Conservation (phyloP, 2,797 vertebrate genomes). For the Sylvia borin region DNA sequence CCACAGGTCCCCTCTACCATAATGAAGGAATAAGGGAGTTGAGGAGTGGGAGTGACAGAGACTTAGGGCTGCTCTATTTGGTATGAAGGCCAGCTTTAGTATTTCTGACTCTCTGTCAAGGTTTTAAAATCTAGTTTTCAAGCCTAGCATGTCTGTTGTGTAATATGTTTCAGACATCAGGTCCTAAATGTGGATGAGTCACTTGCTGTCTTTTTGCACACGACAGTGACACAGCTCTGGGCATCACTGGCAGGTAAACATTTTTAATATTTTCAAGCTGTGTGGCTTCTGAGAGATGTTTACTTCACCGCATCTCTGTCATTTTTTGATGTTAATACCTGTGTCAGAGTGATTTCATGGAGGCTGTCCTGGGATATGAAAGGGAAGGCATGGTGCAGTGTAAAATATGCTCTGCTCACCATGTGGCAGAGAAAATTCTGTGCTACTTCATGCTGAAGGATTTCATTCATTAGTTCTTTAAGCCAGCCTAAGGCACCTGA, state of each 20-base stretch:
- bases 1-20: not conserved
- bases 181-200: not conserved
- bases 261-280: not conserved
- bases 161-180: not conserved
- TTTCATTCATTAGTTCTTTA: not conserved
- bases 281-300: not conserved
- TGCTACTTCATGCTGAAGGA: not conserved
- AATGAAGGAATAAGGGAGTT: not conserved
- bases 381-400: not conserved
- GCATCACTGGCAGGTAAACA: not conserved
- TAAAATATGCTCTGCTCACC: not conserved
- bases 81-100: not conserved
- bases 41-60: not conserved
- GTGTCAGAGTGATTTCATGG: not conserved
- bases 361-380: not conserved
- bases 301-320: not conserved
- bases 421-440: not conserved
- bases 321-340: not conserved
- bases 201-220: not conserved
- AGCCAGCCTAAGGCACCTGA: not conserved
- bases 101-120: not conserved
- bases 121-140: not conserved
- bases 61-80: not conserved
- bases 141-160: not conserved
- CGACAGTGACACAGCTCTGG: not conserved